Percentiles rank a stretch among this genome's conserved stretches.
Evolutionary conservation across 92 coral and sea anemone genomes (phyloP).

Genomic region (Diadumene lineata): DNA sequence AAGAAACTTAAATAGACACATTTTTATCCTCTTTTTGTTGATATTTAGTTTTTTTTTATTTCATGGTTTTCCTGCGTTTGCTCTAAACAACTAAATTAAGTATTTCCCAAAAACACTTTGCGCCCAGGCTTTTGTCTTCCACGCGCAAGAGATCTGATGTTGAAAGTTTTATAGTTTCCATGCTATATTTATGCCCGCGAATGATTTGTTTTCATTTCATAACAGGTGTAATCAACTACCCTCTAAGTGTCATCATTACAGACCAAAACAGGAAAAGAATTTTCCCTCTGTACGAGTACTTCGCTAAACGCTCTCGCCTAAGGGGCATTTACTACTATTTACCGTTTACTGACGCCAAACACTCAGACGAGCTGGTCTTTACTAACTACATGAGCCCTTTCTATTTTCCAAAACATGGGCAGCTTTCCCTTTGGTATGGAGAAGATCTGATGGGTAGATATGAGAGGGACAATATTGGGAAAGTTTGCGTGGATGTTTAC

Average conservation of each 20-base stretch:
- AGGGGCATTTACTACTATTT: slow-evolving; percentile 76
- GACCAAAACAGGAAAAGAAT: slow-evolving; percentile 47
- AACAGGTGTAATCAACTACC: slow-evolving; percentile 9
- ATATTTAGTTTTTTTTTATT: too few species aligned
- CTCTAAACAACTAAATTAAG: too few species aligned
- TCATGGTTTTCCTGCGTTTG: too few species aligned
- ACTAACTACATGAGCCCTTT: slow-evolving; percentile 56
- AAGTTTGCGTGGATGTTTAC: slow-evolving; percentile 68
- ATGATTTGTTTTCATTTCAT: too few species aligned
- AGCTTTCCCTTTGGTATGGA: slow-evolving; percentile 49
- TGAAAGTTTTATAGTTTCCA: too few species aligned
- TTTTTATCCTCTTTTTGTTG: too few species aligned
- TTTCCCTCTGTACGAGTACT: slow-evolving; percentile 49
- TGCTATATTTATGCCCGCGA: too few species aligned
- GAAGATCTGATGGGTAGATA: slow-evolving; percentile 56
- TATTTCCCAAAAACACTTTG: too few species aligned
- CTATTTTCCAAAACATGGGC: slow-evolving; percentile 39
- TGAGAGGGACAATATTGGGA: slow-evolving; percentile 47
- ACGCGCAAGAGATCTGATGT: too few species aligned
- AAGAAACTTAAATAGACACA: too few species aligned
- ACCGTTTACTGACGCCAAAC: slow-evolving; percentile 55
- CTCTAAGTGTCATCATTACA: slow-evolving; percentile 68
- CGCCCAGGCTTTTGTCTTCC: too few species aligned
- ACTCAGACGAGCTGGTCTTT: slow-evolving; percentile 69
- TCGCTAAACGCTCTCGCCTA: slow-evolving; percentile 20